Base-by-base conservation (phyloP, 1,140 invertebrate species). In the Penaeus vannamei region DNA sequence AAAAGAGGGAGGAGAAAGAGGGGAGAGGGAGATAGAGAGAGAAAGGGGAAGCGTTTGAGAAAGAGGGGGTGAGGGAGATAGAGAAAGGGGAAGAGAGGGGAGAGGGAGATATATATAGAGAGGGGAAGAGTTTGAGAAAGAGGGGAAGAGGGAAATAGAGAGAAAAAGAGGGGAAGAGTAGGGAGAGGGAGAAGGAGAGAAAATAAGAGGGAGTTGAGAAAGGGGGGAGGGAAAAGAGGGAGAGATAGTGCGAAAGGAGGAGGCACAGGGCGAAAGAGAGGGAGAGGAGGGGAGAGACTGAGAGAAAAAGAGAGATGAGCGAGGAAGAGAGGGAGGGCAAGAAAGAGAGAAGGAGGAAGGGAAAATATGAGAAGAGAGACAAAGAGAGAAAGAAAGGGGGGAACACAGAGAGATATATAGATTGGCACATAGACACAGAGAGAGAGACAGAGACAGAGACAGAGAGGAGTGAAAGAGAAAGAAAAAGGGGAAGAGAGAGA, bases 401-500 rank as follows among this genome's bases (percentile, higher is more conserved):
- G n/a, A n/a, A n/a, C n/a, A n/a, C n/a, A n/a, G n/a, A n/a, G n/a
- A n/a, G n/a, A n/a, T n/a, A n/a, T n/a, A n/a, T n/a, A n/a, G n/a
- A n/a, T n/a, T n/a, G n/a, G n/a, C n/a, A n/a, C n/a, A n/a, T n/a
- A n/a, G n/a, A n/a, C n/a, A n/a, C n/a, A n/a, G n/a, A n/a, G n/a
- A n/a, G n/a, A n/a, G n/a, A n/a, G n/a, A n/a, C n/a, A n/a, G n/a
- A n/a, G n/a, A n/a, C n/a, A 53, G 23, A 80, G 29, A 80, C 14
- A 53, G 42, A 80, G 23, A 80, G 77, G 32, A 80, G 42, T n/a
- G 23, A 80, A 42, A 53, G 14, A 80, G 29, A 80, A 10, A 80
- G 42, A 80, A 14, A 80, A 42, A 53, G 42, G 53, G 12, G 2
- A 36, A 59, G 36, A 59, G 79, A 81, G 7, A 81, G 79, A n/a